Conservation (phyloP, 2,113 vertebrate genomes). For the Actenoides hombroni region DNA sequence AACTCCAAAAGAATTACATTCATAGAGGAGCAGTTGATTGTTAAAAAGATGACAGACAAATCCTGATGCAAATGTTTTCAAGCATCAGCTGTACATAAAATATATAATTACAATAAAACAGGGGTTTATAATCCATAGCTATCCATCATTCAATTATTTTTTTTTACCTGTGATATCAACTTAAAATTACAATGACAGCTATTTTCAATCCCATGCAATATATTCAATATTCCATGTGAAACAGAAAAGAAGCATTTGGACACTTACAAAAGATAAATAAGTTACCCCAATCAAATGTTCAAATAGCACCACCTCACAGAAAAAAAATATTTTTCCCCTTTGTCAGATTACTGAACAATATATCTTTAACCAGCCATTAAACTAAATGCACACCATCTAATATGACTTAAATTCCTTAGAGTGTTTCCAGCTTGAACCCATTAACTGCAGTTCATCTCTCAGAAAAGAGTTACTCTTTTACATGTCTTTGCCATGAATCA, state of each 20-base stretch:
- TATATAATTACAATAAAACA: background rate
- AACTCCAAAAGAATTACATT: background rate
- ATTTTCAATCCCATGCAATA: background rate
- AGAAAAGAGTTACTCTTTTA: background rate
- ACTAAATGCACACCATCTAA: background rate
- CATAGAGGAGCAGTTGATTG: background rate
- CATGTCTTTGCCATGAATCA: conserved; percentile 26
- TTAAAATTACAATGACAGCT: background rate
- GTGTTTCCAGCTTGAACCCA: background rate
- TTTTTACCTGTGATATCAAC: background rate
- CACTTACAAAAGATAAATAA: background rate
- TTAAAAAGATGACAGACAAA: background rate
- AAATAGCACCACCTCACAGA: background rate
- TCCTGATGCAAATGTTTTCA: background rate
- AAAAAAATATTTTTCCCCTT: background rate
- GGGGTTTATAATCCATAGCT: background rate
- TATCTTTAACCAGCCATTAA: background rate
- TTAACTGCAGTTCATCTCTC: background rate
- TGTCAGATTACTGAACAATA: background rate
- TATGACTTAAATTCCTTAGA: background rate
- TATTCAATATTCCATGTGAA: background rate
- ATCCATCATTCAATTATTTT: background rate
- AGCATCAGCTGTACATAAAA: background rate
- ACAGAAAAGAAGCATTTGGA: background rate
- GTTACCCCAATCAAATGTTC: background rate